Evolutionary conservation across 2,113 vertebrate genomes (phyloP).

Genomic region (Phylloscopus trochilus): DNA sequence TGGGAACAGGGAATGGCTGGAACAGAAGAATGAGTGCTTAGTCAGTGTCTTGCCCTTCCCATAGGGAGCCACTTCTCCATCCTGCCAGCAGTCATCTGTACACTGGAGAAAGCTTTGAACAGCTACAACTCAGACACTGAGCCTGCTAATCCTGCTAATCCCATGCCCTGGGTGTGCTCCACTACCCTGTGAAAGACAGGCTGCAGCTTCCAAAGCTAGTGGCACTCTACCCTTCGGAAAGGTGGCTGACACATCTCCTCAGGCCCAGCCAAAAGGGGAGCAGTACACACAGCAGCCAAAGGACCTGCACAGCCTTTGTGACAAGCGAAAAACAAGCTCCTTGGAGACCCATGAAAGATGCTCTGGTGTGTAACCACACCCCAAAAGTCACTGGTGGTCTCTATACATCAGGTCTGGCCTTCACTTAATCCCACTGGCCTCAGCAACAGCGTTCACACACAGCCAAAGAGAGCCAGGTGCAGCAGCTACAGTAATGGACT

Average conservation of each 20-base stretch:
- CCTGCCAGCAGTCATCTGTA: background rate
- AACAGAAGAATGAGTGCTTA: background rate
- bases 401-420: background rate
- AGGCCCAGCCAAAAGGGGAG: background rate
- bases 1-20: background rate
- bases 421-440: background rate
- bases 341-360: background rate
- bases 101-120: background rate
- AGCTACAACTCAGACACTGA: background rate
- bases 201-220: background rate
- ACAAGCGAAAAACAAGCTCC: background rate
- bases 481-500: background rate
- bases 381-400: background rate
- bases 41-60: background rate
- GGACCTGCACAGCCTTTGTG: background rate
- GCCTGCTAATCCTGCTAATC: background rate
- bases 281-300: background rate
- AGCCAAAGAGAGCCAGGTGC: background rate
- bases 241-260: background rate
- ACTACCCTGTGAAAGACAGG: background rate
- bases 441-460: background rate
- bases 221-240: accelerated
- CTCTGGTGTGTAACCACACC: background rate
- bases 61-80: background rate
- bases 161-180: background rate